Conservation (phyloP, 2,113 vertebrate species). For the Neogale vison region DNA sequence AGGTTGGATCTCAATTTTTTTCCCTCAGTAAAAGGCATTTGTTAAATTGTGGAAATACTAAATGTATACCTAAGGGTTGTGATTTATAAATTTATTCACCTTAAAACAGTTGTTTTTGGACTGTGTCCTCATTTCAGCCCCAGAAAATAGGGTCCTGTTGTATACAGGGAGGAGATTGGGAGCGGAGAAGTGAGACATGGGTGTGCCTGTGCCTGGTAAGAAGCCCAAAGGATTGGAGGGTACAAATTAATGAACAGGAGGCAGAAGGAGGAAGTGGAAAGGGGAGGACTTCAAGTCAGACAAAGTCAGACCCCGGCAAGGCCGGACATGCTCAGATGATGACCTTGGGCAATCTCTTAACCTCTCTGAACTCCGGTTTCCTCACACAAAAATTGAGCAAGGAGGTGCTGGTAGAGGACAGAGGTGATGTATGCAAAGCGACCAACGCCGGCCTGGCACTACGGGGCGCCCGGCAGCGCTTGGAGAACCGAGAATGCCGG, state of each 20-base stretch:
- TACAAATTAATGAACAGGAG: background rate
- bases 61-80: background rate
- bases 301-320: background rate
- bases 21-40: background rate
- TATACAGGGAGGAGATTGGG: background rate
- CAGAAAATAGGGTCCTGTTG: background rate
- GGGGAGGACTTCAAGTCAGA: background rate
- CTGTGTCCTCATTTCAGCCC: background rate
- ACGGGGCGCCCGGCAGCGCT: fast-evolving
- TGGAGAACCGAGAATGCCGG: too few species aligned
- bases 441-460: background rate
- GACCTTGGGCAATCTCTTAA: background rate
- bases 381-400: too few species aligned
- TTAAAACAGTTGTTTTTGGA: background rate
- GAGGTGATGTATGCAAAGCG: background rate
- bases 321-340: background rate
- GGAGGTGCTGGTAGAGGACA: too few species aligned
- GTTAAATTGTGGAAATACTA: background rate
- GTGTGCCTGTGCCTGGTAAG: background rate
- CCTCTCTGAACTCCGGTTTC: background rate
- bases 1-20: background rate
- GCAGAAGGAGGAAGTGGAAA: background rate
- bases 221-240: background rate
- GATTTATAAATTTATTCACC: background rate
- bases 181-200: background rate